Conservation (phyloP, 2,888 invertebrate genomes). For the Theodoxus fluviatilis region DNA sequence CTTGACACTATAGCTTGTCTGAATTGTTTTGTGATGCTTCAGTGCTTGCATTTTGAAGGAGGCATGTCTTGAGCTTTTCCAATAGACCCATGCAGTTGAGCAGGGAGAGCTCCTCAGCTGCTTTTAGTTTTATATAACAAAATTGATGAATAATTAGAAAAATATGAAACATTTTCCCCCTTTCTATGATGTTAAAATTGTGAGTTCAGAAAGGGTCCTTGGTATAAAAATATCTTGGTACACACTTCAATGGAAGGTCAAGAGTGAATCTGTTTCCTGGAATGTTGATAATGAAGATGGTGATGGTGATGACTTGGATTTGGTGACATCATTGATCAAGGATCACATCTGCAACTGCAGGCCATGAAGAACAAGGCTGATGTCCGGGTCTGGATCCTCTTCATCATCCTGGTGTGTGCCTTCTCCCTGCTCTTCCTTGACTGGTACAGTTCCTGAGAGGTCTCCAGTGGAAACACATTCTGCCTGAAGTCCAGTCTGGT, state of each 20-base stretch:
- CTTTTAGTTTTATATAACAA: background rate
- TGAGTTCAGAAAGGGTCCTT: too few species aligned
- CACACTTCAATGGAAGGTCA: too few species aligned
- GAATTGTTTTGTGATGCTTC: background rate
- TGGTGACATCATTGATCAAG: background rate
- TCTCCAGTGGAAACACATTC: too few species aligned
- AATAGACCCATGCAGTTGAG: background rate
- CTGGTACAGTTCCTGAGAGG: constrained; percentile 91
- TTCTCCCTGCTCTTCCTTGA: constrained; percentile 94
- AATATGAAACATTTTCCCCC: background rate
- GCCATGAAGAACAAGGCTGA: constrained; percentile 97
- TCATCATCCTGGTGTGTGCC: constrained; percentile 94
- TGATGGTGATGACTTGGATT: too few species aligned
- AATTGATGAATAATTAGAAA: background rate
- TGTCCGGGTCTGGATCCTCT: constrained; percentile 90
- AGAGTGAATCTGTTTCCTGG: too few species aligned
- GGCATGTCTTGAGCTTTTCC: background rate
- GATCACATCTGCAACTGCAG: constrained; percentile 47
- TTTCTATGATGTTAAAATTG: too few species aligned
- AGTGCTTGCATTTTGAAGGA: background rate
- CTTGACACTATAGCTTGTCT: background rate
- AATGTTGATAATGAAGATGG: too few species aligned
- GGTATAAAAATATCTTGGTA: too few species aligned
- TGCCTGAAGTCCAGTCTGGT: too few species aligned
- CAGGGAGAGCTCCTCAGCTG: background rate